phyloP scores from a whole-genome alignment of 2,113 vertebrate genomes.

The Rhagologus leucostigma region DNA sequence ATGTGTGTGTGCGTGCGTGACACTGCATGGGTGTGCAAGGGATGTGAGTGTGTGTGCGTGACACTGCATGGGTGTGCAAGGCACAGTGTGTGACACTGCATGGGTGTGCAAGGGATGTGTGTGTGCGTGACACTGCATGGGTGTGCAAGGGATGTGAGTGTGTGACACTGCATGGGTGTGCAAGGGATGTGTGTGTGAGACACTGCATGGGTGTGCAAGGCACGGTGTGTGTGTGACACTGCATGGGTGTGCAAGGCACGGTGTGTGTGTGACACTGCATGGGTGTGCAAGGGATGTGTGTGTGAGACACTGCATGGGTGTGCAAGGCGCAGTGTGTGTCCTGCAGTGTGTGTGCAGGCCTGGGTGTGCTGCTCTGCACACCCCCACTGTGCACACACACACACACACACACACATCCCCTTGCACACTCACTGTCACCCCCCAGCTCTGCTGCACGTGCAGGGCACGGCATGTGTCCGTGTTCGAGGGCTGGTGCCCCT shows the following conservation, averaged over 20 bases:
- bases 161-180: not conserved
- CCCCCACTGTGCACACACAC: not conserved
- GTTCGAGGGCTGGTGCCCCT: not conserved
- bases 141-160: not conserved
- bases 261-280: not conserved
- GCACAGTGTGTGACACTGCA: not conserved
- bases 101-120: not conserved
- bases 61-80: not conserved
- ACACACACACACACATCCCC: not conserved
- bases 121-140: no score
- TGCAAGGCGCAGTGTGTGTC: not conserved
- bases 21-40: not conserved
- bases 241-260: not conserved
- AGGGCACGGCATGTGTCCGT: rapidly evolving
- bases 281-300: no score
- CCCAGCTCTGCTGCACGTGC: not conserved
- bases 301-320: no score
- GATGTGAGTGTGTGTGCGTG: not conserved
- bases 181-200: not conserved
- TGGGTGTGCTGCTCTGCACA: not conserved
- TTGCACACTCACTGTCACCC: not conserved
- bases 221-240: not conserved
- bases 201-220: no score
- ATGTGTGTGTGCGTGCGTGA: not conserved
- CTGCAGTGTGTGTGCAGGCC: not conserved